Conservation (phyloP, 2,797 vertebrate genomes). For the Chlorospingus flavigularis region DNA sequence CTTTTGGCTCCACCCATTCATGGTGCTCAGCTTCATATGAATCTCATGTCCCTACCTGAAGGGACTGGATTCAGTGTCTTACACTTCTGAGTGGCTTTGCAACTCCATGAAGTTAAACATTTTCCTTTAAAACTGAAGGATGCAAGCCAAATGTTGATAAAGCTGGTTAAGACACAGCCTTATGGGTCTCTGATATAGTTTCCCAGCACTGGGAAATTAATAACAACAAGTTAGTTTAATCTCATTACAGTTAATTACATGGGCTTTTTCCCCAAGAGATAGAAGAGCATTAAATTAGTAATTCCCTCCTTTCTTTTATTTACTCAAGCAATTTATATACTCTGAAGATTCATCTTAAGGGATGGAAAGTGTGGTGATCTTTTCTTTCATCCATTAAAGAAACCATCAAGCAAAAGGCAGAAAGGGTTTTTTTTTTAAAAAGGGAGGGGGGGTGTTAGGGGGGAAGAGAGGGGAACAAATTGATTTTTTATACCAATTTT, state of each 20-base stretch:
- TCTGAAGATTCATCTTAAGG: slow-evolving; percentile 37
- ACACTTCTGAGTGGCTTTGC: background rate
- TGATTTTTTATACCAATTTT: background rate
- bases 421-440: background rate
- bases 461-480: background rate
- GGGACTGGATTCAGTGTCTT: background rate
- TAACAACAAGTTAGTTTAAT: slow-evolving; percentile 73
- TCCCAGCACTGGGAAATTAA: slow-evolving; percentile 55
- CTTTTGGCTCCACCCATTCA: background rate
- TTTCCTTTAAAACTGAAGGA: slow-evolving; percentile 18
- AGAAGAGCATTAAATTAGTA: slow-evolving; percentile 67
- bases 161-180: slow-evolving; percentile 33
- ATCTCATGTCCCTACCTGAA: background rate
- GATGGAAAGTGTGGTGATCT: background rate
- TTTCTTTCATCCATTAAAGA: background rate
- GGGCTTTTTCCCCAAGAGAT: slow-evolving; percentile 63
- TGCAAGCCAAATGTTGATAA: slow-evolving; percentile 9
- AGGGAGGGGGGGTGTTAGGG: background rate
- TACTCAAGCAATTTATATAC: slow-evolving; percentile 45
- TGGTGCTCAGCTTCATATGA: background rate
- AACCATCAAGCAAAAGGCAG: background rate
- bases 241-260: slow-evolving; percentile 77
- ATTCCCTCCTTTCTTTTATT: slow-evolving; percentile 62
- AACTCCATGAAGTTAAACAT: background rate
- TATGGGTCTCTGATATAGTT: slow-evolving; percentile 46